A percentile compares a stretch with the other conserved stretches of the same genome.
Conservation (phyloP, 2,797 vertebrate species). For the Rhynchotus rufescens region DNA sequence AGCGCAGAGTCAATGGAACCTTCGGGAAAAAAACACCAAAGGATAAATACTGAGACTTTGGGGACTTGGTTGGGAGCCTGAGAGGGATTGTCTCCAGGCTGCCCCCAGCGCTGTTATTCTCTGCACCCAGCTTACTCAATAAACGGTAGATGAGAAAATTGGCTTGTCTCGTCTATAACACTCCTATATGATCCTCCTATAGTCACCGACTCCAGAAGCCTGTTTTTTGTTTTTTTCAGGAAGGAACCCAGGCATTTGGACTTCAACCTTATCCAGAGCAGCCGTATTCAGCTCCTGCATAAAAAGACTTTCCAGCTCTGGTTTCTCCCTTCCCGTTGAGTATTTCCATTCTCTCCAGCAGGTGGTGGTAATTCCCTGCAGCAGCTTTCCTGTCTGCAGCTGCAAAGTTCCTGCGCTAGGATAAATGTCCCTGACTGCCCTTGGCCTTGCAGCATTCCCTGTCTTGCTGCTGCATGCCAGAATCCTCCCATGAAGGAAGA, state of each 20-base stretch:
- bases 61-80: too few relatives aligned
- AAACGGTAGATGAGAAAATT: too few relatives aligned
- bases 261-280: accelerated
- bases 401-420: not conserved
- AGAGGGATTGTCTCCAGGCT: too few relatives aligned
- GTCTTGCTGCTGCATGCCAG: not conserved
- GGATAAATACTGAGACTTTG: too few relatives aligned
- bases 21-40: too few relatives aligned
- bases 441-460: not conserved
- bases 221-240: not conserved
- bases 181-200: not conserved
- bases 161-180: too few relatives aligned
- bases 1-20: too few relatives aligned
- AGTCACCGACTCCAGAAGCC: not conserved
- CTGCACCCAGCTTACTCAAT: too few relatives aligned
- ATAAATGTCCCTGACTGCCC: not conserved
- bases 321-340: not conserved
- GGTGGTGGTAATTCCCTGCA: conserved; percentile 56
- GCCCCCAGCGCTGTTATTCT: too few relatives aligned
- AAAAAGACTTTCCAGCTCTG: accelerated
- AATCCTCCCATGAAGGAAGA: not conserved
- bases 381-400: not conserved
- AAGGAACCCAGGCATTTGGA: not conserved
- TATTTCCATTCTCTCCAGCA: conserved; percentile 18
- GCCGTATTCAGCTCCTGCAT: not conserved